Evolutionary conservation across 2,888 invertebrate species (phyloP), one percentile per base, ranked within the genome.

Genomic region (Lasioglossum zephyrum): DNA sequence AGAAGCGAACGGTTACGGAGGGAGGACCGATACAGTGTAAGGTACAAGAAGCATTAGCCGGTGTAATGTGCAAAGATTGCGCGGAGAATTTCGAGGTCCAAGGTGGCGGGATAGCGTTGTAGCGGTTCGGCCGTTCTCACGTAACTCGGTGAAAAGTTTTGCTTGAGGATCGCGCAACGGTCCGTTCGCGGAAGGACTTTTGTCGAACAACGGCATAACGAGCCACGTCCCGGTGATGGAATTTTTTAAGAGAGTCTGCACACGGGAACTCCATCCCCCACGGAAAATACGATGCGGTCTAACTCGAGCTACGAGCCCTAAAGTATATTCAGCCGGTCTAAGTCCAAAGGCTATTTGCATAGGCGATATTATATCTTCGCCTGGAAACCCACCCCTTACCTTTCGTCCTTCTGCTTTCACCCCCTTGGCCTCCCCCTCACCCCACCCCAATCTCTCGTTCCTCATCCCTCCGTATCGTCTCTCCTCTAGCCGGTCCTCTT

Each of bases 311-410:
- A 86, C 89, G 90, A 85, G 84, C 86, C 87, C 91, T 89, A 93
- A 94, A 93, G 94, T 94, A 94, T 92, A 94, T 94, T 93, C 93
- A 94, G 93, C 93, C 94, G 93, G 94, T 94, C 94, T 94, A 94
- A 95, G 94, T 94, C 94, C 94, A 94, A 94, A 93, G 95, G 95
- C 94, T 95, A 95, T 95, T 95, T 95, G 95, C 95, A 95, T 95
- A 94, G 95, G 93, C 94, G 94, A 95, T 95, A 95, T 95, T 94
- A 94, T 95, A 94, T 94, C 94, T 92, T 92, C 89, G 90, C 91
- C 91, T 85, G 88, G 73, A 87, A 88, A 88, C 92, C 89, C 82
- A 82, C 84, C 84, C 80, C 70, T 73, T 85, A 82, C 82, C 82
- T 73, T 80, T 84, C 84, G 77, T 63, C 63, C 63, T 63, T 31